Conservation (phyloP, 2,888 invertebrate genomes). For the Gandaritis pyraliata region DNA sequence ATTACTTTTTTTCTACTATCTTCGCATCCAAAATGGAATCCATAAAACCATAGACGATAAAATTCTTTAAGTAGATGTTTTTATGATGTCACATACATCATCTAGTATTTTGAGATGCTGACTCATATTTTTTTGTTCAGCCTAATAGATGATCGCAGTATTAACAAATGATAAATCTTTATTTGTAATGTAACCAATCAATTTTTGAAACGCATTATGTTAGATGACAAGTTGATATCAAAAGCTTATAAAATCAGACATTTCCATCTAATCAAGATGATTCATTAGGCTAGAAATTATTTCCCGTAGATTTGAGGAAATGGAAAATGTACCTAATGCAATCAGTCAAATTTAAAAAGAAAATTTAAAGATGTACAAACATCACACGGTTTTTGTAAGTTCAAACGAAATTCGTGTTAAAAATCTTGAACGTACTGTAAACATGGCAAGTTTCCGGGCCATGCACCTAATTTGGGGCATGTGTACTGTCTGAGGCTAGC, state of each 20-base stretch:
- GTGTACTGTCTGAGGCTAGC: conserved; percentile 8
- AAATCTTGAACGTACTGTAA: conserved; percentile 19
- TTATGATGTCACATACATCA: conserved; percentile 20
- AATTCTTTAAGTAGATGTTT: conserved; percentile 6
- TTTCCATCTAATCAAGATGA: too few relatives aligned
- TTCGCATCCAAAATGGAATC: too few relatives aligned
- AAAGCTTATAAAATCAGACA: too few relatives aligned
- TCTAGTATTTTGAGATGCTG: conserved; percentile 14
- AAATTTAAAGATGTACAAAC: too few relatives aligned
- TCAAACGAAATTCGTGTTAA: conserved; percentile 22
- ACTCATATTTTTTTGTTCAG: conserved; percentile 12
- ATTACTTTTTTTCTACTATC: too few relatives aligned
- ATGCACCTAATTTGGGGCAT: conserved; percentile 10
- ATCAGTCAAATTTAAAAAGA: neutral
- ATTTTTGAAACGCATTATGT: neutral
- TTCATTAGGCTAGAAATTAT: too few relatives aligned
- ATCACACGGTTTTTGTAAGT: neutral
- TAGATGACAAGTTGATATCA: too few relatives aligned
- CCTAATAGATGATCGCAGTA: conserved; percentile 1
- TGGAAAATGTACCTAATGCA: neutral
- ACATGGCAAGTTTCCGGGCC: conserved; percentile 24
- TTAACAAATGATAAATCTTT: conserved; percentile 4
- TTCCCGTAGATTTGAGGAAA: neutral
- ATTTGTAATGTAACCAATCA: conserved; percentile 9
- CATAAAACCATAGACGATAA: neutral